These are phyloP conservation scores for Megaleporinus macrocephalus DNA, from an alignment of 2,113 vertebrate genomes.

Conservation along the genomic window DNA sequence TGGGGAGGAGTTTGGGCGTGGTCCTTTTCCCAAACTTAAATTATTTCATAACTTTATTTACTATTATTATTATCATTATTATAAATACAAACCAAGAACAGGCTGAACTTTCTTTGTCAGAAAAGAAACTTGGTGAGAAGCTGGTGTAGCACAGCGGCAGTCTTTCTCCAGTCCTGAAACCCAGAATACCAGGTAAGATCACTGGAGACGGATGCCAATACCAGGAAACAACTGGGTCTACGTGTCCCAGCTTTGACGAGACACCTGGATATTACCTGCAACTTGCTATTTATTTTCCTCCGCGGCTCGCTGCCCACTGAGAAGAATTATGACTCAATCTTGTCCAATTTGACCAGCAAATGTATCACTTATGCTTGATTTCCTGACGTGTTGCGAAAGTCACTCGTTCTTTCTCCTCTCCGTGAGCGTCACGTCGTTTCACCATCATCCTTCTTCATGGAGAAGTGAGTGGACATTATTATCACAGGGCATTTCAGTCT, in stretches of 20 bases:
- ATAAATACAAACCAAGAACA: too few relatives aligned
- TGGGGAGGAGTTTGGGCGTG: too few relatives aligned
- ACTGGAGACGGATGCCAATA: too few relatives aligned
- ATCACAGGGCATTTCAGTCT: not conserved
- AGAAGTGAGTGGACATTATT: not conserved
- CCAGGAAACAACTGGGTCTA: too few relatives aligned
- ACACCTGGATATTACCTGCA: not conserved
- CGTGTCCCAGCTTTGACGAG: not conserved
- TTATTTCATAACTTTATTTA: too few relatives aligned
- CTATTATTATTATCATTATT: too few relatives aligned
- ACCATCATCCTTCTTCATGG: not conserved
- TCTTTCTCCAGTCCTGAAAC: too few relatives aligned
- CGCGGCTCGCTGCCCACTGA: not conserved
- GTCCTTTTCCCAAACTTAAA: too few relatives aligned
- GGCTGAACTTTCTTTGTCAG: too few relatives aligned
- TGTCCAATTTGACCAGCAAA: not conserved
- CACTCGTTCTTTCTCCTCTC: not conserved
- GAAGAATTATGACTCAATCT: slow-evolving; percentile 27
- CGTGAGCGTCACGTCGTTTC: not conserved
- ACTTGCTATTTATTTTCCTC: not conserved
- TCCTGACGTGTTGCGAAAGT: not conserved
- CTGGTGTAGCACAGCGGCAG: too few relatives aligned
- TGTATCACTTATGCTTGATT: slow-evolving; percentile 1
- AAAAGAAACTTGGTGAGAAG: too few relatives aligned
- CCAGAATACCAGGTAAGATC: not conserved